phyloP scores from a whole-genome alignment of 2,797 vertebrate genomes.

The Rhabdomys pumilio region DNA sequence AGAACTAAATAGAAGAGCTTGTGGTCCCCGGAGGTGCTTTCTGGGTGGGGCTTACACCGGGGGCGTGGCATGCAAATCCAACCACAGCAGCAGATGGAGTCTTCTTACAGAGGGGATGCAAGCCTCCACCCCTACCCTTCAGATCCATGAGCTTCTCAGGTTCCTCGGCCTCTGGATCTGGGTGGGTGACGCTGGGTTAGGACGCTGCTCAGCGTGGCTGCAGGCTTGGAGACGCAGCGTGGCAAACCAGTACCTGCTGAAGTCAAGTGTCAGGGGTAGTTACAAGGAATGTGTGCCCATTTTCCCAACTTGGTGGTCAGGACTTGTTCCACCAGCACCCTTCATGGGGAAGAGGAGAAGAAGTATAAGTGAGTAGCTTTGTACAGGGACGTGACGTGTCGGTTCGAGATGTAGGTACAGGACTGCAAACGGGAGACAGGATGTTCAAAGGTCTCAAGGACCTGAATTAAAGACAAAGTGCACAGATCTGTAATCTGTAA shows the following conservation, averaged over 20 bases:
- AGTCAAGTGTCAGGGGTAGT: neutral
- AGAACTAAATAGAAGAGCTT: neutral
- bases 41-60: neutral
- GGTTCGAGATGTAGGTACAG: neutral
- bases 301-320: neutral
- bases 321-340: neutral
- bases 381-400: neutral
- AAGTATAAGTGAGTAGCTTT: neutral
- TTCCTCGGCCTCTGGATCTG: neutral
- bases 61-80: neutral
- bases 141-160: neutral
- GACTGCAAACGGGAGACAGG: neutral
- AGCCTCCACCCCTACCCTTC: neutral
- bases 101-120: neutral
- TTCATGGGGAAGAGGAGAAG: neutral
- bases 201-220: constrained; percentile 70
- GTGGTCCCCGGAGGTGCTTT: neutral
- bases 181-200: neutral
- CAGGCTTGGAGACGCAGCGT: constrained; percentile 78
- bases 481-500: neutral
- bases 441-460: neutral
- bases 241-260: neutral
- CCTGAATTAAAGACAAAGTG: neutral
- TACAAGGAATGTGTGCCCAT: neutral
- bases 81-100: neutral